Base-by-base conservation (phyloP, 2,797 vertebrate genomes). In the Paedocypris micromegethes region DNA sequence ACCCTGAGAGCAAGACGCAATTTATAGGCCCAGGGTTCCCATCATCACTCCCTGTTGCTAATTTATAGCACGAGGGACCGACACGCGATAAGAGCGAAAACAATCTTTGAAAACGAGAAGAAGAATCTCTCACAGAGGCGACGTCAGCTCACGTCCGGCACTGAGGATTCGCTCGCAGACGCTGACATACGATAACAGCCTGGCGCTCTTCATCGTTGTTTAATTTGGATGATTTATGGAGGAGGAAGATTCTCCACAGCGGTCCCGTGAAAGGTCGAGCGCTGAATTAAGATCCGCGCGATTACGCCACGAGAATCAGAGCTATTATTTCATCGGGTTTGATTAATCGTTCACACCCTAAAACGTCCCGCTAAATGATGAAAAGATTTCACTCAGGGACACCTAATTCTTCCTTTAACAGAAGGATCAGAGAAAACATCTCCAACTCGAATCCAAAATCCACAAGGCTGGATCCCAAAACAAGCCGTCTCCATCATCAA, bases 41-140 rank as follows among this genome's bases (percentile, higher is more conserved):
- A 78, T 74, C 76, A 43, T 66, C 44, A 80, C 80, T 82, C 72
- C 75, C 78, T 65, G 72, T 68, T 71, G 70, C 80, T 77, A 79
- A 76, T 79, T 81, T 72, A 77, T 78, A 78, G 44, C 58, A 40
- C 78, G 69, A 75, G 63, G 68, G 71, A 81, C 40, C 52, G 38
- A 37, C 78, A 85, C 80, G 85, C 83, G 81, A 86, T 85, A 85
- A 87, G 87, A 77, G 44, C 39, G 70, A 78, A 79, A 81, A 84
- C 80, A 78, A 81, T 75, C 77, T 59, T 41, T 76, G 75, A 67
- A 72, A 77, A 72, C 71, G 79, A 83, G 82, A 64, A 81, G 84
- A 80, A 76, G 73, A 73, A 42, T 44, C 52, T 56, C 58, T 47
- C 9, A 64, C 37, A 23, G 23, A 23, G 23, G 23, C 23, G 55